phyloP scores from a whole-genome alignment of 2,888 invertebrate species.

The Pammene aurita region DNA sequence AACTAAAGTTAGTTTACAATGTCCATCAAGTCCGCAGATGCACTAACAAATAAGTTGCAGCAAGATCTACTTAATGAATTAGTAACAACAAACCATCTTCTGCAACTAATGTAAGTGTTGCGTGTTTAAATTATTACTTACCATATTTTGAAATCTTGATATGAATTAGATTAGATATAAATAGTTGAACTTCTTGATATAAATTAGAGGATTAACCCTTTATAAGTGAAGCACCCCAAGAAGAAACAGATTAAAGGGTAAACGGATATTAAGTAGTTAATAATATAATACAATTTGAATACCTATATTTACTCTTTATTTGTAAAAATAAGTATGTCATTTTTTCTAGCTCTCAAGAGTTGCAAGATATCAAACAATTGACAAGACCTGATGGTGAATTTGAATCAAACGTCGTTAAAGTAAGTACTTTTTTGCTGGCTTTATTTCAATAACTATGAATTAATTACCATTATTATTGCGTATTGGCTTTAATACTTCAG shows the following conservation, averaged over 20 bases:
- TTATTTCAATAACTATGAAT: background rate
- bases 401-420: constrained; percentile 64
- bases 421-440: constrained; percentile 46
- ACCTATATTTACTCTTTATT: no score
- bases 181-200: no score
- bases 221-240: no score
- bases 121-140: background rate
- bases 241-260: no score
- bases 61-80: constrained; percentile 74
- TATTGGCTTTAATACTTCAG: no score
- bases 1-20: constrained; percentile 40
- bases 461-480: no score
- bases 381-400: constrained; percentile 65
- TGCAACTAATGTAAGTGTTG: constrained; percentile 63
- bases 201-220: no score
- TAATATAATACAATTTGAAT: no score
- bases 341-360: constrained; percentile 63
- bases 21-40: constrained; percentile 52
- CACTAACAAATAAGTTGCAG: constrained; percentile 59
- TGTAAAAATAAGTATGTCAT: constrained; percentile 16
- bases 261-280: no score
- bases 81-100: constrained; percentile 67
- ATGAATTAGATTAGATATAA: no score
- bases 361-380: constrained; percentile 65
- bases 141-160: no score